These are phyloP conservation scores for Microplitis demolitor DNA, from an alignment of 1,140 invertebrate genomes.

Conservation along the genomic window DNA sequence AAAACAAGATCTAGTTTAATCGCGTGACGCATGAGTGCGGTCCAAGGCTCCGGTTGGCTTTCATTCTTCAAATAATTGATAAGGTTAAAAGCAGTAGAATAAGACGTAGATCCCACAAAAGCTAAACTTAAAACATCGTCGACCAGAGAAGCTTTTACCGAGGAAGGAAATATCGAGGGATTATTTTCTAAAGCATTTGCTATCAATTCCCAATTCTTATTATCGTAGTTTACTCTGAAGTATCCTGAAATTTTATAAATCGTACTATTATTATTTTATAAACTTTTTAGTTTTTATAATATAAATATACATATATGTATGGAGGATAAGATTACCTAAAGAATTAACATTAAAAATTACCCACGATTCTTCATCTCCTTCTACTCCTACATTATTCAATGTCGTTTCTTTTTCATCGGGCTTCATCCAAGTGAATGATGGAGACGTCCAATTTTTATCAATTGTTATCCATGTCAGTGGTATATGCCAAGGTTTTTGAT, in stretches of 20 bases:
- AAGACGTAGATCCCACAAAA: slow-evolving; percentile 64
- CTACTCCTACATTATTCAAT: slow-evolving; percentile 29
- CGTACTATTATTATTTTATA: slow-evolving; percentile 35
- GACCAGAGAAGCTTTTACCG: slow-evolving; percentile 66
- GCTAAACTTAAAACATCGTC: slow-evolving; percentile 64
- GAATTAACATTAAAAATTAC: slow-evolving; percentile 64
- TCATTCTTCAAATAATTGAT: slow-evolving; percentile 68
- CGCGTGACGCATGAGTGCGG: slow-evolving; percentile 60
- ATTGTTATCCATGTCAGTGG: slow-evolving; percentile 61
- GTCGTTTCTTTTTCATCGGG: slow-evolving; percentile 35
- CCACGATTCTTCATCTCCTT: slow-evolving; percentile 53
- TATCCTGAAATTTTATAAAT: slow-evolving; percentile 57
- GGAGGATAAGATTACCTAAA: slow-evolving; percentile 47
- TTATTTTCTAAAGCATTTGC: slow-evolving; percentile 54
- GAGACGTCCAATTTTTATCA: slow-evolving; percentile 37
- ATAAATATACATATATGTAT: slow-evolving; percentile 1
- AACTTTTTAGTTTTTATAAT: background rate
- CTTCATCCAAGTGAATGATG: slow-evolving; percentile 49
- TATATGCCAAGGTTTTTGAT: slow-evolving; percentile 59
- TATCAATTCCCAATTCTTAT: slow-evolving; percentile 66
- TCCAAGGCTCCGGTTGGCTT: slow-evolving; percentile 67
- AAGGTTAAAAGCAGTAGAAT: slow-evolving; percentile 66
- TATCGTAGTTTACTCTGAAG: slow-evolving; percentile 71
- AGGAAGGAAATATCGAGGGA: slow-evolving; percentile 61
- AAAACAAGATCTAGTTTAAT: slow-evolving; percentile 54